Conservation (phyloP, 2,797 vertebrate species). For the Masticophis lateralis region DNA sequence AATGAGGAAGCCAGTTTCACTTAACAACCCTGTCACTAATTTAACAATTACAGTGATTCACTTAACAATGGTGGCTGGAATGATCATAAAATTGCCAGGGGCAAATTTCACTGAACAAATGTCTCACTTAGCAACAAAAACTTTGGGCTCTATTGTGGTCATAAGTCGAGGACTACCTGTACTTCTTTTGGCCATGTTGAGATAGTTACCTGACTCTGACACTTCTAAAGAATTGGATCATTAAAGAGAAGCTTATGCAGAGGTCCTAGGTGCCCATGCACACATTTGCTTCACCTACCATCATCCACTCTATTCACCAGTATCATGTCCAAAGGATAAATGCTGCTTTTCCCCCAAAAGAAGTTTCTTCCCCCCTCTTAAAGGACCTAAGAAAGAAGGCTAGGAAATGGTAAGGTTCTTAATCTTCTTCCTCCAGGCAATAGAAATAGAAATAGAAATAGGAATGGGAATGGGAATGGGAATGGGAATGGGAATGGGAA, state of each 20-base stretch:
- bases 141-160: too few relatives aligned
- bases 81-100: too few relatives aligned
- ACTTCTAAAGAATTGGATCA: neutral
- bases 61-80: too few relatives aligned
- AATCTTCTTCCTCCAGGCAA: neutral
- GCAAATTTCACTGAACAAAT: too few relatives aligned
- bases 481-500: too few relatives aligned
- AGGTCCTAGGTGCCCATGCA: neutral
- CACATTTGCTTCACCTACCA: neutral
- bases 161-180: too few relatives aligned
- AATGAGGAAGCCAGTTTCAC: too few relatives aligned
- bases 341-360: neutral
- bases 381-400: neutral
- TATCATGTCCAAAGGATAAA: neutral
- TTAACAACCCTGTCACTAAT: too few relatives aligned
- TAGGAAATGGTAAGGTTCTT: neutral
- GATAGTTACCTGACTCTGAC: neutral
- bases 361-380: neutral
- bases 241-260: neutral
- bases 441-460: neutral
- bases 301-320: neutral
- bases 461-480: too few relatives aligned
- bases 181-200: neutral
- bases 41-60: too few relatives aligned
- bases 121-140: too few relatives aligned